These are phyloP conservation scores for Brachirus orientalis DNA, from an alignment of 2,113 vertebrate genomes.

Conservation along the genomic window DNA sequence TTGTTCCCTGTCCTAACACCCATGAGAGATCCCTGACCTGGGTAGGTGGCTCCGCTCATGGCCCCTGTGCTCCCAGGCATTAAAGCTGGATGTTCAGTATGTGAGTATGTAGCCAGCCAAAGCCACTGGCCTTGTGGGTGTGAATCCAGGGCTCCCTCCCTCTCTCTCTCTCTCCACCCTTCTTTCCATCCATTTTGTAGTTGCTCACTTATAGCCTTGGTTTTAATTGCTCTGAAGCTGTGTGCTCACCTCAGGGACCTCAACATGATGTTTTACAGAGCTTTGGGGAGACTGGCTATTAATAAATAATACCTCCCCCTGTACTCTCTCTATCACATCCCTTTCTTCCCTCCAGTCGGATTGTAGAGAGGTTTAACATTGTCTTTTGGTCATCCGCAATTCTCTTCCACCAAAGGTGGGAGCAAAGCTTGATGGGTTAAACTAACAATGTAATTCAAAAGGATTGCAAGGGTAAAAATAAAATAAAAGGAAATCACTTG, in stretches of 20 bases:
- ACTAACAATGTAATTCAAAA: not conserved
- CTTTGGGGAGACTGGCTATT: slow-evolving; percentile 75
- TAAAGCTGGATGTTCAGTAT: slow-evolving; percentile 38
- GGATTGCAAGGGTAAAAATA: not conserved
- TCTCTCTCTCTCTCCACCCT: slow-evolving; percentile 1
- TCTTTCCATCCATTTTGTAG: slow-evolving; percentile 25
- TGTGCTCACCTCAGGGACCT: slow-evolving; percentile 70
- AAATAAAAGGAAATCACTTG: not conserved
- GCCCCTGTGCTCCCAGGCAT: slow-evolving; percentile 34
- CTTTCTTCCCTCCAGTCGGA: slow-evolving; percentile 21
- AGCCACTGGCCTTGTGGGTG: slow-evolving; percentile 32
- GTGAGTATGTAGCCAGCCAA: slow-evolving; percentile 25
- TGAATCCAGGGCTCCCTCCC: slow-evolving; percentile 3
- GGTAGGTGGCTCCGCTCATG: slow-evolving; percentile 26
- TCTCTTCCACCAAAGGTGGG: not conserved
- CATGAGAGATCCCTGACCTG: slow-evolving; percentile 42
- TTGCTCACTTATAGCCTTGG: slow-evolving; percentile 47
- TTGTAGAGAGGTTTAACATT: slow-evolving; percentile 23
- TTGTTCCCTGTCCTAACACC: slow-evolving; percentile 25
- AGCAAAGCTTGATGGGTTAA: not conserved
- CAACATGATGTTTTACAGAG: slow-evolving; percentile 79
- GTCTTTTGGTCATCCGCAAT: slow-evolving; percentile 17
- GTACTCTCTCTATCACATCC: slow-evolving; percentile 15
- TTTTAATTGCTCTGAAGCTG: slow-evolving; percentile 81
- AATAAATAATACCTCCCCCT: slow-evolving; percentile 75